Conservation (phyloP, 2,888 invertebrate species). For the Axea sp. region DNA sequence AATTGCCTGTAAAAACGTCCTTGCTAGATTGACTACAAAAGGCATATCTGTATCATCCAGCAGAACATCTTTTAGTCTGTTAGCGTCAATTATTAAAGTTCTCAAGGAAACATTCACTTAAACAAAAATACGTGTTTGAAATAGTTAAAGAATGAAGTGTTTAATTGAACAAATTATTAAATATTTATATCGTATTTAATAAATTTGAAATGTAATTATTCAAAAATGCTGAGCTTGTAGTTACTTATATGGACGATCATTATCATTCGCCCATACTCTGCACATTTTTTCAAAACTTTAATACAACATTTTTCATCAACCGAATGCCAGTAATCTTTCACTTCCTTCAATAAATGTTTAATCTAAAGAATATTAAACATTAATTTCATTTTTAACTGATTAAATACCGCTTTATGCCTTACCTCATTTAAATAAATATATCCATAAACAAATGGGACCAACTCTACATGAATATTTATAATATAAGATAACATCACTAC, state of each 20-base stretch:
- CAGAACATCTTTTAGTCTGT: constrained; percentile 7
- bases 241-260: constrained; percentile 23
- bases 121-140: constrained; percentile 13
- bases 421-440: constrained; percentile 39
- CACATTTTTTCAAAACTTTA: constrained; percentile 17
- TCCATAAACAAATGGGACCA: constrained; percentile 37
- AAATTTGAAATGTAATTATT: too few species aligned
- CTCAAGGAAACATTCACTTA: constrained; percentile 21
- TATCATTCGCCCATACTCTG: constrained; percentile 19
- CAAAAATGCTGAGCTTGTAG: too few species aligned
- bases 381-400: too few species aligned
- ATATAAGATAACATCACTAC: constrained; percentile 9
- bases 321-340: constrained; percentile 28
- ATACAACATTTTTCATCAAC: constrained; percentile 28
- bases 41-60: not conserved
- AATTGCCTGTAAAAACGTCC: constrained; percentile 2
- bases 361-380: too few species aligned
- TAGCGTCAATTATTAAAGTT: constrained; percentile 28
- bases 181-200: too few species aligned
- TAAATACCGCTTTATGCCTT: too few species aligned
- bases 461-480: constrained; percentile 27
- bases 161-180: too few species aligned
- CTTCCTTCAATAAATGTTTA: constrained; percentile 21
- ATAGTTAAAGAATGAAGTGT: too few species aligned
- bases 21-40: not conserved